Conservation (phyloP, 2,797 vertebrate species). For the Leucoraja ocellata region DNA sequence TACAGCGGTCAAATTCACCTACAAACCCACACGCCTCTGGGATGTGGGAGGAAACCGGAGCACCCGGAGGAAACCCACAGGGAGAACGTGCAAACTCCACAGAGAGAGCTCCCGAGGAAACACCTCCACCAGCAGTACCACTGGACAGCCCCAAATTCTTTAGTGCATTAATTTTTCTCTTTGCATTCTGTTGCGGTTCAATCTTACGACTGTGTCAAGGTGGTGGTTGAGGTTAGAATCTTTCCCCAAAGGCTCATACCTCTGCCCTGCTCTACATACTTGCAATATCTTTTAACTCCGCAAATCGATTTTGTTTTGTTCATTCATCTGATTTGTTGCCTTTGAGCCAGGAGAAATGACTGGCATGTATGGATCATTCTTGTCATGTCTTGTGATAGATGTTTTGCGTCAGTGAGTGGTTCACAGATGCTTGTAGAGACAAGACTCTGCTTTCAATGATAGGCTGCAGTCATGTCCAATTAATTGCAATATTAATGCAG, state of each 20-base stretch:
- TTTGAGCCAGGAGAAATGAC: not conserved
- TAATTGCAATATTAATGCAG: constrained; percentile 10
- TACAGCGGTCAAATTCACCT: too few relatives aligned
- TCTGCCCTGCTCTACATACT: not conserved
- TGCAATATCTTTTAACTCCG: not conserved
- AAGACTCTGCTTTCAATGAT: not conserved
- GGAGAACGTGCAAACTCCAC: too few relatives aligned
- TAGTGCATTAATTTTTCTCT: not conserved
- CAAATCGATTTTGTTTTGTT: not conserved
- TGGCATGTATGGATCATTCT: not conserved
- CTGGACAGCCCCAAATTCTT: not conserved
- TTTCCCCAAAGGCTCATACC: not conserved
- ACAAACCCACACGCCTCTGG: too few relatives aligned
- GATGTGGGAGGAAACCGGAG: too few relatives aligned
- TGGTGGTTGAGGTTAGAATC: not conserved
- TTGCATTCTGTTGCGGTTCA: not conserved
- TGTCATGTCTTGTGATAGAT: constrained; percentile 10
- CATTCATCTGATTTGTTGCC: not conserved
- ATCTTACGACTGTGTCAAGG: not conserved
- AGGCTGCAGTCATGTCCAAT: constrained; percentile 8
- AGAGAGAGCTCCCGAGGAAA: too few relatives aligned
- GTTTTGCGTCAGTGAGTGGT: not conserved
- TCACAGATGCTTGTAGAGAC: constrained; percentile 5
- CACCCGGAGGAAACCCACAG: too few relatives aligned
- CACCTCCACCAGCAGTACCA: too few relatives aligned